A percentile compares a stretch with the other conserved stretches of the same genome.
These are phyloP conservation scores for Gallinago media DNA, from an alignment of 2,113 vertebrate species.

Conservation along the genomic window DNA sequence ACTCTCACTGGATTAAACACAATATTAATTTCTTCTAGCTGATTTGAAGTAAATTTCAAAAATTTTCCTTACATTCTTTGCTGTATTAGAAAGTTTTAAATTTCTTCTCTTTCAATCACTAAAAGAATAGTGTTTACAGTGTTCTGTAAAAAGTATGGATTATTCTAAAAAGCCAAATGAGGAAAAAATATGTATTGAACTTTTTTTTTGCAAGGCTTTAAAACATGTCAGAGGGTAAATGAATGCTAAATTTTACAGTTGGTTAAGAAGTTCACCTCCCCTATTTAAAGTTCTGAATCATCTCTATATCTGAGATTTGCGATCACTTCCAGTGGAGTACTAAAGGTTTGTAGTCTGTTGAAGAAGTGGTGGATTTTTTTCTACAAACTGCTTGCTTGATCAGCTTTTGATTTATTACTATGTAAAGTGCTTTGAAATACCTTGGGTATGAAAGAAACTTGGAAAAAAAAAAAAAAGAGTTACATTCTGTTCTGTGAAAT, in stretches of 20 bases:
- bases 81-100: background rate
- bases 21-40: background rate
- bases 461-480: background rate
- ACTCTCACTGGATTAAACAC: background rate
- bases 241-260: background rate
- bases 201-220: background rate
- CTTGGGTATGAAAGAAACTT: background rate
- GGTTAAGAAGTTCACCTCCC: background rate
- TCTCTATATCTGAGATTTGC: background rate
- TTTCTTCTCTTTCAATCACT: background rate
- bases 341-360: rapidly evolving
- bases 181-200: background rate
- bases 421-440: background rate
- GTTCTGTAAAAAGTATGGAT: background rate
- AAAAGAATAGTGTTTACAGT: background rate
- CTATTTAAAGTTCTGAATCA: background rate
- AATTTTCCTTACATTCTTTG: background rate
- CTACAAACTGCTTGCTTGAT: background rate
- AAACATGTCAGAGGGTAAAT: background rate
- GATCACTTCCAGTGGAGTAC: background rate
- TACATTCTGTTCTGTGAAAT: background rate
- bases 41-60: background rate
- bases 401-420: background rate
- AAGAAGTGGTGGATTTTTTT: background rate
- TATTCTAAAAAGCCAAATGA: background rate